Conservation (phyloP, 30 jellyfish, hydroid and myxozoan genomes). For the Cassiopea andromeda region DNA sequence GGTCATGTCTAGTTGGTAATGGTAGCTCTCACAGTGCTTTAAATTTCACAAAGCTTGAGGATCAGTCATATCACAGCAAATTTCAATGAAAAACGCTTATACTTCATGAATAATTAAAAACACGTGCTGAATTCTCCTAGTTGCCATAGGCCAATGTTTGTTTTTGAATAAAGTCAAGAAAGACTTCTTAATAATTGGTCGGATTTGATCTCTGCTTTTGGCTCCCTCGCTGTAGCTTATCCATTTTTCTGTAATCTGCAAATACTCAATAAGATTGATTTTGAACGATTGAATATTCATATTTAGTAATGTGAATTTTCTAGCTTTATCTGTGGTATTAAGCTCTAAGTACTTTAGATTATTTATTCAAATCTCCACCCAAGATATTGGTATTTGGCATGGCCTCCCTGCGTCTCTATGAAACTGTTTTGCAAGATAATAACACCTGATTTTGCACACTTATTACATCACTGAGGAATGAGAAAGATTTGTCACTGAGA, state of each 20-base stretch:
- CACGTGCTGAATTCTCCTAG: slow-evolving; percentile 33
- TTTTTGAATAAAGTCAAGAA: neutral
- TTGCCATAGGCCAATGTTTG: neutral
- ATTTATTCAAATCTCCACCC: neutral
- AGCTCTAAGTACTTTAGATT: neutral
- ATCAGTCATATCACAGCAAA: slow-evolving; percentile 6
- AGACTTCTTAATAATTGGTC: neutral
- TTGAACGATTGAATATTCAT: neutral
- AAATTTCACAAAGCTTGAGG: neutral
- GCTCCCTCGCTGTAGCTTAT: neutral
- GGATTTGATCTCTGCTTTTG: slow-evolving; percentile 4
- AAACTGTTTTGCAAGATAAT: no score
- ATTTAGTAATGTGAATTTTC: no score
- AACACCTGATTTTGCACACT: no score
- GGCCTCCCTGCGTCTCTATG: no score
- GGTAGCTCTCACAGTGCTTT: neutral
- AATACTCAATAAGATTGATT: neutral
- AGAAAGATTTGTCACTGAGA: no score
- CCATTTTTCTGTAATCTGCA: slow-evolving; percentile 2
- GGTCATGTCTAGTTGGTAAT: neutral
- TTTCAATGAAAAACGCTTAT: slow-evolving; percentile 3
- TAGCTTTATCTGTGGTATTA: neutral
- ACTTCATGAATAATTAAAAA: slow-evolving; percentile 34
- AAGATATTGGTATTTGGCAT: no score
- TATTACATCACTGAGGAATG: no score